These are phyloP conservation scores for Drosophila murphyi DNA, from an alignment of 1,140 invertebrate species.

Conservation along the genomic window DNA sequence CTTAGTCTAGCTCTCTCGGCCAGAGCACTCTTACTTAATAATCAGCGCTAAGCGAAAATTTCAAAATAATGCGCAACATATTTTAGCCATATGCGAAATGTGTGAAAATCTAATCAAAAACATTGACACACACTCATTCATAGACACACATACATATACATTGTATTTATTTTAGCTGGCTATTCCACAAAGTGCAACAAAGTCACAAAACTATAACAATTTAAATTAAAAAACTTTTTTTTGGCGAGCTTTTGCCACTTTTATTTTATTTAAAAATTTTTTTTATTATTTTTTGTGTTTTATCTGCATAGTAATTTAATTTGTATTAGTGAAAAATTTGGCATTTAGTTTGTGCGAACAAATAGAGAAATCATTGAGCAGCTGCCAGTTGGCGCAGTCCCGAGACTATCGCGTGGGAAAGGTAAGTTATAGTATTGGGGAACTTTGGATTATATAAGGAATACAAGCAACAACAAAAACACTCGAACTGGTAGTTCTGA, in stretches of 20 bases:
- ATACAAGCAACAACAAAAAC: background rate
- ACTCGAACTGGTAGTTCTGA: background rate
- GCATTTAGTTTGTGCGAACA: constrained; percentile 19
- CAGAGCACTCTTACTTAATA: constrained; percentile 34
- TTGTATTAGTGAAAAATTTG: constrained; percentile 54
- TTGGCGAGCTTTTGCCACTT: constrained; percentile 19
- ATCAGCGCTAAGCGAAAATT: constrained; percentile 63
- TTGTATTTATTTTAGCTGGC: background rate
- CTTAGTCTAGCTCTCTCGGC: too few relatives aligned
- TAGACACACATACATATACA: background rate
- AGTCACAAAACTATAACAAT: constrained; percentile 22
- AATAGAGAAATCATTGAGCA: constrained; percentile 46
- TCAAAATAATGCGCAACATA: constrained; percentile 20
- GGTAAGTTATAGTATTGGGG: constrained; percentile 58
- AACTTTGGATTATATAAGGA: constrained; percentile 27
- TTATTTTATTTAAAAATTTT: background rate
- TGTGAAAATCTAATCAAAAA: constrained; percentile 69
- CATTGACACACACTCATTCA: constrained; percentile 15
- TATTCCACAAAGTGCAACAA: constrained; percentile 28
- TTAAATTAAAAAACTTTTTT: constrained; percentile 42
- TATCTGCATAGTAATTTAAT: constrained; percentile 59
- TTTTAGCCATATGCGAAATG: constrained; percentile 26
- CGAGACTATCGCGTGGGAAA: constrained; percentile 53
- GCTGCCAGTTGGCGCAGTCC: constrained; percentile 57
- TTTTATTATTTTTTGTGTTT: constrained; percentile 15